phyloP scores from a whole-genome alignment of 2,113 vertebrate genomes.

The Anas platyrhynchos region DNA sequence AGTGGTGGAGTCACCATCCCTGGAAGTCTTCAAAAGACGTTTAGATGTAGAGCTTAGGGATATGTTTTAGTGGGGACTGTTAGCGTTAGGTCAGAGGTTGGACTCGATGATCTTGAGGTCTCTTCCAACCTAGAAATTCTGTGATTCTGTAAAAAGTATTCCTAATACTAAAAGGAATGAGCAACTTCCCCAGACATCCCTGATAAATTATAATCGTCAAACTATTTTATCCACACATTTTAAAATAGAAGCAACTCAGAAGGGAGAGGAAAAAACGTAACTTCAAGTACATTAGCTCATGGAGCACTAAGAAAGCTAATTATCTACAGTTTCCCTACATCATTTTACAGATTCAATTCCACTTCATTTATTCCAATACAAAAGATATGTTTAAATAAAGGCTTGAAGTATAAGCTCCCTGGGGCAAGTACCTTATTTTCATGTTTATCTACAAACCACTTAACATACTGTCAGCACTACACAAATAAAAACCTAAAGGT shows the following conservation, averaged over 20 bases:
- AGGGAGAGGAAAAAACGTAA: fast-evolving
- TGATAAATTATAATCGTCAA: neutral
- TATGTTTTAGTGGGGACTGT: too few species aligned
- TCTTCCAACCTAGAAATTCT: too few species aligned
- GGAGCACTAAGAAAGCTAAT: neutral
- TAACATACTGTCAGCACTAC: too few species aligned
- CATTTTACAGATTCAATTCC: neutral
- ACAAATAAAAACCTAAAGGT: too few species aligned
- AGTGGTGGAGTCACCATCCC: too few species aligned
- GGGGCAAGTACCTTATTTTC: too few species aligned
- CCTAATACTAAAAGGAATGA: neutral
- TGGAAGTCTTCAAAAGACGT: too few species aligned
- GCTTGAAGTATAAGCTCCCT: too few species aligned
- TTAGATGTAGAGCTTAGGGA: too few species aligned
- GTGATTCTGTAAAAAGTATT: neutral
- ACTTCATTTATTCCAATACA: neutral
- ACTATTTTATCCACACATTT: neutral
- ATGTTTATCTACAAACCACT: too few species aligned
- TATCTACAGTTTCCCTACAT: neutral
- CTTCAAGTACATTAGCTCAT: neutral
- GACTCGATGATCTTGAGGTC: too few species aligned
- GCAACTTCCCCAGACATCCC: neutral
- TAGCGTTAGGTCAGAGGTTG: too few species aligned
- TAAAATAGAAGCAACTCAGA: neutral
- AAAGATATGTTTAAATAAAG: neutral